Conservation (phyloP, 2,888 invertebrate species). For the Junonia oenone region DNA sequence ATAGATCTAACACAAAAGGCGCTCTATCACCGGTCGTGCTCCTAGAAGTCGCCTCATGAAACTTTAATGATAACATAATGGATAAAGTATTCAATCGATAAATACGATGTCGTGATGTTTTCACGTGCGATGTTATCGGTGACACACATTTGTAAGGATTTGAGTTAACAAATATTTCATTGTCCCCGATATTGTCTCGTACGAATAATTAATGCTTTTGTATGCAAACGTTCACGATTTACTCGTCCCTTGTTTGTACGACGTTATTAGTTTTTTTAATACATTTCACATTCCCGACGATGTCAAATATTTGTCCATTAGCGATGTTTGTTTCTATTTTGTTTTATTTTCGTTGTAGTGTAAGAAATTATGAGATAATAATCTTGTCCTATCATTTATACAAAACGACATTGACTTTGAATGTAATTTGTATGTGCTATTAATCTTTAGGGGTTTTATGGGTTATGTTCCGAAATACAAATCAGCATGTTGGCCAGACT, state of each 20-base stretch:
- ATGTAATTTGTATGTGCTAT: too few relatives aligned
- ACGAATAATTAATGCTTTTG: constrained; percentile 16
- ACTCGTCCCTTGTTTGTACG: constrained; percentile 1
- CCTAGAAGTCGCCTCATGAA: constrained; percentile 38
- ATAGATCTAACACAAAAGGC: constrained; percentile 10
- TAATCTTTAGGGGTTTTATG: too few relatives aligned
- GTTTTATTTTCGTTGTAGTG: background rate
- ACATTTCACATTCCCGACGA: background rate
- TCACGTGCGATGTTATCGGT: constrained; percentile 27
- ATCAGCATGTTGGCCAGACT: too few relatives aligned
- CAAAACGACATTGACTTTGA: background rate
- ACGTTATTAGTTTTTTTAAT: background rate
- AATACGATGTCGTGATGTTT: constrained; percentile 34
- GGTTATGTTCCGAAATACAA: too few relatives aligned
- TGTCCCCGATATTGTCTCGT: constrained; percentile 15
- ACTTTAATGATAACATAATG: constrained; percentile 40
- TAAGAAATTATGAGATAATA: background rate
- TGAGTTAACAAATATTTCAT: constrained; percentile 20
- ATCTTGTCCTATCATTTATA: background rate
- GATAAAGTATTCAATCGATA: constrained; percentile 37
- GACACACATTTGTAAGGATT: constrained; percentile 26
- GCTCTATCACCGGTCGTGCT: constrained; percentile 28
- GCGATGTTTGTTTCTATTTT: background rate
- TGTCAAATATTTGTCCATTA: background rate
- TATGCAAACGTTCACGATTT: constrained; percentile 17